A percentile compares a stretch with the other conserved stretches of the same genome.
phyloP scores from a whole-genome alignment of 2,888 invertebrate species.

The Luffia ferchaultella region DNA sequence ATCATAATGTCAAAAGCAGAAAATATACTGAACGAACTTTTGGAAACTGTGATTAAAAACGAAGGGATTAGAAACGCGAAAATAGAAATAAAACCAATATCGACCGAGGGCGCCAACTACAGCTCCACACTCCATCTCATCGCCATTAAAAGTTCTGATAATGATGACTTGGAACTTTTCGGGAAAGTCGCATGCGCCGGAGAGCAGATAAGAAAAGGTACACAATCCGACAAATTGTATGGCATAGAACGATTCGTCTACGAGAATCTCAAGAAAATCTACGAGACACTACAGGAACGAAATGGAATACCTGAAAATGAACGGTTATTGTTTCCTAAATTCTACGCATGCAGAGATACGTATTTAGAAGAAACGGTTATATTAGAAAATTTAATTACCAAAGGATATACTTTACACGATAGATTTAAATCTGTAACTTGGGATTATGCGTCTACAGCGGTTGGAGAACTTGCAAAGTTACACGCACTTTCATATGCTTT shows the following conservation, averaged over 20 bases:
- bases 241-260: constrained; percentile 7
- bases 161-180: constrained; percentile 23
- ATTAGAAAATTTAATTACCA: constrained; percentile 21
- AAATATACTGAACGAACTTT: constrained; percentile 1
- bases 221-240: constrained; percentile 14
- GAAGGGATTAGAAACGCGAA: not conserved
- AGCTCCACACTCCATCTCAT: constrained; percentile 22
- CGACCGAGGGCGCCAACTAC: constrained; percentile 27
- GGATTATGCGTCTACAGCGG: constrained; percentile 22
- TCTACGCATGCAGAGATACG: constrained; percentile 16
- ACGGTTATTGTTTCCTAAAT: constrained; percentile 13
- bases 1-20: not conserved
- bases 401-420: constrained; percentile 24
- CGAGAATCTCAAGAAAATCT: constrained; percentile 2
- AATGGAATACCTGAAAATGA: constrained; percentile 9
- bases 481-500: constrained; percentile 32
- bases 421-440: constrained; percentile 24
- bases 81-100: constrained; percentile 12
- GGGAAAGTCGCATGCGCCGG: constrained; percentile 31
- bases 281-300: constrained; percentile 11
- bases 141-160: constrained; percentile 14
- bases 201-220: constrained; percentile 22
- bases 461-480: constrained; percentile 25
- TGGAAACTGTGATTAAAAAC: constrained; percentile 4
- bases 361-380: constrained; percentile 19